Evolutionary conservation across 2,797 vertebrate genomes (phyloP).

Genomic region (Cirrhinus mrigala): DNA sequence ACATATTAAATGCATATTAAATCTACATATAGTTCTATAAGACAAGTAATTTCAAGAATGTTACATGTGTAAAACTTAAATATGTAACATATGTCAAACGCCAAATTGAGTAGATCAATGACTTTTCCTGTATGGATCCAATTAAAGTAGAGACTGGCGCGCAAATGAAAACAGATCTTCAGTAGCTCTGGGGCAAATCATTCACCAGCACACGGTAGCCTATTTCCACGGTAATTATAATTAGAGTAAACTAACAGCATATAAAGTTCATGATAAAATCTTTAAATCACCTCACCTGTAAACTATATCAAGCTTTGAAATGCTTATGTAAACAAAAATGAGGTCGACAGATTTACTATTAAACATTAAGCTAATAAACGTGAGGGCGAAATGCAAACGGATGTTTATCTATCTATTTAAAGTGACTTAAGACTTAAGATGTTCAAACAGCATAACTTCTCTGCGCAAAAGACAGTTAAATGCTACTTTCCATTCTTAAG

Average conservation of each 20-base stretch:
- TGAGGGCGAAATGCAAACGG: not conserved
- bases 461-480: not conserved
- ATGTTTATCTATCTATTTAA: not conserved
- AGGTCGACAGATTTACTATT: not conserved
- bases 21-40: not conserved
- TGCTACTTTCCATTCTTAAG: not conserved
- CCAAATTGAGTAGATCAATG: not conserved
- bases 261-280: not conserved
- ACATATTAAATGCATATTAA: not conserved
- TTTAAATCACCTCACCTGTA: not conserved
- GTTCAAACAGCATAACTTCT: not conserved
- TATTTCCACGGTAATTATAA: not conserved
- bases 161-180: conserved; percentile 28
- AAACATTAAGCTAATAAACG: not conserved
- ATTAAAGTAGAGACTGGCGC: conserved; percentile 12
- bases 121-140: not conserved
- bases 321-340: not conserved
- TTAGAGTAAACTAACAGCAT: not conserved
- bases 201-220: not conserved
- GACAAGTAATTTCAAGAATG: not conserved
- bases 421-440: no score
- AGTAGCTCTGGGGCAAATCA: not conserved
- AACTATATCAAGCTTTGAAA: not conserved
- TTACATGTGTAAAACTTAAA: not conserved
- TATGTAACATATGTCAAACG: not conserved